These are phyloP conservation scores for Deilephila porcellus DNA, from an alignment of 2,888 invertebrate species.

Conservation along the genomic window DNA sequence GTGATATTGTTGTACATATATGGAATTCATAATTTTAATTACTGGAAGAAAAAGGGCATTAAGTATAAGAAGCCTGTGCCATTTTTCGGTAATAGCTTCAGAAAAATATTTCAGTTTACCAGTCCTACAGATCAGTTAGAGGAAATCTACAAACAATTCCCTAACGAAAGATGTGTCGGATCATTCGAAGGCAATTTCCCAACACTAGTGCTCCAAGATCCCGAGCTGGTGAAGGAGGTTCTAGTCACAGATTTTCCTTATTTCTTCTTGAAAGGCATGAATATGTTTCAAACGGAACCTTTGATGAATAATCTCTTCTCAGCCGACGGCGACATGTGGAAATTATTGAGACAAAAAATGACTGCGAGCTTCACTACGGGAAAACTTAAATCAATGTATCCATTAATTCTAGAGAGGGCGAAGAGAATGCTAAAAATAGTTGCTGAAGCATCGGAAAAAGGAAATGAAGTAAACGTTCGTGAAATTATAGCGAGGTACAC, in stretches of 20 bases:
- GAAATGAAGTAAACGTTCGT: conserved; percentile 43
- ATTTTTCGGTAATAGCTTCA: conserved; percentile 41
- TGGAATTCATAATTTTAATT: conserved; percentile 44
- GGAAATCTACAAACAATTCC: conserved; percentile 44
- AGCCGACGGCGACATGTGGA: conserved; percentile 57
- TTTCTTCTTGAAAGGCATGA: conserved; percentile 50
- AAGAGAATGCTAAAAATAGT: conserved; percentile 42
- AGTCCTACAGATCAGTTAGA: conserved; percentile 43
- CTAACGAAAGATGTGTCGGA: conserved; percentile 50
- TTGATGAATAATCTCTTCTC: conserved; percentile 51
- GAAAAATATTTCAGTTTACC: conserved; percentile 35
- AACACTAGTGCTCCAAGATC: conserved; percentile 48
- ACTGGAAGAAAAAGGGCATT: conserved; percentile 44
- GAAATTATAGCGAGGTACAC: conserved; percentile 57
- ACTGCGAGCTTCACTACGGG: conserved; percentile 53
- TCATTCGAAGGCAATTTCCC: conserved; percentile 43
- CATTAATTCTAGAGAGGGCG: conserved; percentile 50
- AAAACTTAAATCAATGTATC: conserved; percentile 55
- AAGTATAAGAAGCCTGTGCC: conserved; percentile 44
- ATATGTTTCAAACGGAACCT: conserved; percentile 45
- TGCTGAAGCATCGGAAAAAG: conserved; percentile 14
- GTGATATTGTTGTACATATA: background rate
- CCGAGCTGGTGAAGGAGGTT: conserved; percentile 47
- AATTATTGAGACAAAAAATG: conserved; percentile 52
- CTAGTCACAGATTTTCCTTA: conserved; percentile 48